A percentile compares a stretch with the other conserved stretches of the same genome.
phyloP scores from a whole-genome alignment of 2,888 invertebrate genomes.

The Drosophila koepferae region DNA sequence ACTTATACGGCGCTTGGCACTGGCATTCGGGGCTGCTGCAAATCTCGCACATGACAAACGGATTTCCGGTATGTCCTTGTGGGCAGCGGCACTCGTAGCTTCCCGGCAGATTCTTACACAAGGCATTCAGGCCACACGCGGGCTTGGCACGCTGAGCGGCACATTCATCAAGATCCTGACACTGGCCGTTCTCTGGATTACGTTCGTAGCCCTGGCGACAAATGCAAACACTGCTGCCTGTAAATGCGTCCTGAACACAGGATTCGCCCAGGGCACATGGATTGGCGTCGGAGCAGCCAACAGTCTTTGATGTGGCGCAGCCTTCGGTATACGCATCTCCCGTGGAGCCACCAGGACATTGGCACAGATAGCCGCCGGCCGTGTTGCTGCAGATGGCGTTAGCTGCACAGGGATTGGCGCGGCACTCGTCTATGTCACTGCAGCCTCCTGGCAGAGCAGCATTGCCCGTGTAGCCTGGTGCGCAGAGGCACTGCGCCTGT shows the following conservation, averaged over 20 bases:
- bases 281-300: slow-evolving; percentile 90
- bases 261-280: slow-evolving; percentile 94
- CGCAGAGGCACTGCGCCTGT: slow-evolving; percentile 93
- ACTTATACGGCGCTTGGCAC: slow-evolving; percentile 94
- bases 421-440: slow-evolving; percentile 95
- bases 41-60: slow-evolving; percentile 94
- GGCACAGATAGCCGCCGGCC: slow-evolving; percentile 93
- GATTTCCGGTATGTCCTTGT: slow-evolving; percentile 94
- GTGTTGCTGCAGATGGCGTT: slow-evolving; percentile 96
- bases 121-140: slow-evolving; percentile 94
- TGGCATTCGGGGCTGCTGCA: slow-evolving; percentile 93
- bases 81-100: slow-evolving; percentile 97
- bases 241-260: slow-evolving; percentile 91
- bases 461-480: slow-evolving; percentile 91
- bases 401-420: slow-evolving; percentile 91
- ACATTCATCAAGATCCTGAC: slow-evolving; percentile 95
- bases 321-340: slow-evolving; percentile 93
- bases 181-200: slow-evolving; percentile 90
- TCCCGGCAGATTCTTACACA: slow-evolving; percentile 96
- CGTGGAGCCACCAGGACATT: slow-evolving; percentile 93
- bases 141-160: slow-evolving; percentile 90
- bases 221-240: slow-evolving; percentile 93
- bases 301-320: slow-evolving; percentile 88
- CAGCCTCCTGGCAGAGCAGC: slow-evolving; percentile 89
- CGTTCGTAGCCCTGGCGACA: slow-evolving; percentile 95